Base-by-base conservation (phyloP, 1,140 invertebrate genomes). In the Papilio dardanus region DNA sequence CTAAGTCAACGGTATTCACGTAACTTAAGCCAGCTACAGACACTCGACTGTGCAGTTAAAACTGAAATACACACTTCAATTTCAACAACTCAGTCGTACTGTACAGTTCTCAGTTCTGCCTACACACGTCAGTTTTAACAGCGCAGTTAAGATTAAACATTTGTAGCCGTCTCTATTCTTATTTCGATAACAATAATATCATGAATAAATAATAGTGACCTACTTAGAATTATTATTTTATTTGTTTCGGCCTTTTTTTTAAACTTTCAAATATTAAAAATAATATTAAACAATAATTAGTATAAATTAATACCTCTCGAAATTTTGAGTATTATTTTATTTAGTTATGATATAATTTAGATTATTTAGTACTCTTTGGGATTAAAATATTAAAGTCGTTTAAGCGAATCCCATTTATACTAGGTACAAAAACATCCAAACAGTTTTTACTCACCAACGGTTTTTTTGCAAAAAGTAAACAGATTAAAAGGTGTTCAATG, bases 401-500 rank as follows among this genome's bases (percentile, higher is more conserved):
- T 54, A 54, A 28, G 10, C 50, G 8, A 54, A 8, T 54, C 46
- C 46, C 19, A n/a, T 21, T 12, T 24, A 10, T 62, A 62, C 2
- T 37, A 1, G 35, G 8, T 8, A 62, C 10, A 14, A 62, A 62
- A 28, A 62, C 10, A 58, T 12, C 28, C 24, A 28, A 28, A 30
- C 54, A 30, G 54, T 54, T 28, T 62, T 62, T 62, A 62, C 54
- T 28, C 24, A 28, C 10, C 54, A 14, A 16, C 54, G 1, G 3
- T 21, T 62, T 50, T 14, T 62, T 62, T 62, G 24, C 24, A 62
- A 62, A 62, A 24, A 62, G 7, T 28, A 58, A 28, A 14, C 21
- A 62, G 24, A 16, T 62, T 24, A 62, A 62, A 62, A 62, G 54
- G 3, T 62, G 21, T 62, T 30, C 12, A 62, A 62, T 62, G 24